phyloP scores from a whole-genome alignment of 2,113 vertebrate species.

The Perca schrenkii region DNA sequence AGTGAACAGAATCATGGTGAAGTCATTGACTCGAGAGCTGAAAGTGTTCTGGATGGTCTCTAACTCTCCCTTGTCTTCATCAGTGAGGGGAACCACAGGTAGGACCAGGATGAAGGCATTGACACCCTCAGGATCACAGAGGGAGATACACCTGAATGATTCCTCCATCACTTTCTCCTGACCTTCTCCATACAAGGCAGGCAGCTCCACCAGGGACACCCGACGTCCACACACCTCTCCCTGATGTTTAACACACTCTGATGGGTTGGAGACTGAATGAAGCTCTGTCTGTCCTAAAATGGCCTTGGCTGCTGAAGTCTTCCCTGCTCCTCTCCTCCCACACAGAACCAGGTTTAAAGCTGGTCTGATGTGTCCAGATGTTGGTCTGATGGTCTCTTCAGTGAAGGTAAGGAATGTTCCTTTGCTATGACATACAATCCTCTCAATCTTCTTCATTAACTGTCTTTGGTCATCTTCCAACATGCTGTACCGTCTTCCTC shows the following conservation, averaged over 20 bases:
- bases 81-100: constrained; percentile 28
- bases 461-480: accelerated
- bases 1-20: constrained; percentile 55
- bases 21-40: constrained; percentile 18
- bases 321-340: too few relatives aligned
- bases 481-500: constrained; percentile 21
- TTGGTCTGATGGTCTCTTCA: not conserved
- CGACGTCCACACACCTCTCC: too few relatives aligned
- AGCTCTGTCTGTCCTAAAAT: too few relatives aligned
- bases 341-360: too few relatives aligned
- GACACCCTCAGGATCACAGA: constrained; percentile 6
- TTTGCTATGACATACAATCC: not conserved
- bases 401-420: constrained; percentile 23
- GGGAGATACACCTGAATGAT: not conserved
- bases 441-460: constrained; percentile 39
- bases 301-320: too few relatives aligned
- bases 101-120: constrained; percentile 30
- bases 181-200: too few relatives aligned
- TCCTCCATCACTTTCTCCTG: too few relatives aligned
- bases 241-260: too few relatives aligned
- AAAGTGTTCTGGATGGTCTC: constrained; percentile 32
- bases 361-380: not conserved
- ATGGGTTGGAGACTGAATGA: too few relatives aligned
- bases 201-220: too few relatives aligned
- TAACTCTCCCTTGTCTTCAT: constrained; percentile 38